Evolutionary conservation across 2,888 invertebrate genomes (phyloP), one percentile per base, ranked within the genome.

Genomic region (Drosophila formosana): DNA sequence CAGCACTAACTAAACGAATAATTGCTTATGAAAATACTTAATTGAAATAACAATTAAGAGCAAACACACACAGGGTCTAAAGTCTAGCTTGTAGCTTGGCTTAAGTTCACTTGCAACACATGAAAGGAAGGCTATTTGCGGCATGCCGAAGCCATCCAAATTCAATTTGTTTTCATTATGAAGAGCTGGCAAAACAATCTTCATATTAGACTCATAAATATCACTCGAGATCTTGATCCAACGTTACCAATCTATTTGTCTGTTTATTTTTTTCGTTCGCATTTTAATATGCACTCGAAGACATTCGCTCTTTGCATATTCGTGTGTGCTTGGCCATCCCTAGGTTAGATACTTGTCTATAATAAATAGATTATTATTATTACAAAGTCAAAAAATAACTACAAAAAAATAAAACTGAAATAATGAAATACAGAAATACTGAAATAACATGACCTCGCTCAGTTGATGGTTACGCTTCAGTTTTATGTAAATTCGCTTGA

Each of bases 51-150:
- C 88, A 89, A 84, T 89, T 72, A 67, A 61, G 68, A 60, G 63
- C 66, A 47, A 28, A 47, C 43, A 8, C 11, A 25, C 18, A 23
- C 37, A 51, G 11, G 13, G 61, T 32, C 26, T 26, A 39, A 28
- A 41, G 57, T 62, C 62, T 88, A 60, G 67, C 66, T 70, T 60
- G 45, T 49, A 26, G 26, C 26, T 28, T 47, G 57, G 37, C 50
- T 26, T 65, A 64, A 67, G 58, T 56, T 72, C 72, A 87, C 81
- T 70, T 87, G 81, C 89, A 82, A 79, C 80, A 69, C 52, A 76
- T 64, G 89, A 82, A 87, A 82, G 89, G 89, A 87, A 72, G 83
- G 80, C 85, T 89, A 89, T 82, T 70, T 80, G 80, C 76, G 45
- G 61, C 80, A 75, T 75, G 75, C 64, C 80, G 50, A 70, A 80